Conservation (phyloP, 2,113 vertebrate genomes). For the Ophiodon elongatus region DNA sequence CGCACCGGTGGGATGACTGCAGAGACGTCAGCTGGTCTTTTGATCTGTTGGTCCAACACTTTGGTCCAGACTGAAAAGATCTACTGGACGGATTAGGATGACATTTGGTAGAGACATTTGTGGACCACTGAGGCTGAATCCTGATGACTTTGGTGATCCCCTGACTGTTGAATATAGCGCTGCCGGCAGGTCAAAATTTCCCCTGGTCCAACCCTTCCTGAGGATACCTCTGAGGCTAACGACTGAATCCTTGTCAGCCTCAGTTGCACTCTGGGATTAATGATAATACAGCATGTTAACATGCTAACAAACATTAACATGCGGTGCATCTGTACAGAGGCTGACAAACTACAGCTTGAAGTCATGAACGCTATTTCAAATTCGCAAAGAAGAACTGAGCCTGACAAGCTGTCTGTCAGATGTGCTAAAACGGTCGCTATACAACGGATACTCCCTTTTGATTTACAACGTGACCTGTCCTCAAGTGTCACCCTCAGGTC, state of each 20-base stretch:
- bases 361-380: neutral
- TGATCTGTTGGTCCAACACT: neutral
- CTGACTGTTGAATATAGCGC: neutral
- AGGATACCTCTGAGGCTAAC: neutral
- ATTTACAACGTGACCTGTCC: neutral
- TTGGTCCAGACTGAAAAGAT: neutral
- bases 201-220: neutral
- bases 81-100: neutral
- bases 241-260: neutral
- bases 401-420: neutral
- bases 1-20: neutral
- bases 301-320: constrained; percentile 38
- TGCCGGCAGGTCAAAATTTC: neutral
- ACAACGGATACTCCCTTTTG: neutral
- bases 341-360: neutral
- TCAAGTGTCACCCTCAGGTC: neutral
- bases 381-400: neutral
- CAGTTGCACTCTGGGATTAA: neutral
- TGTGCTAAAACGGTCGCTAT: neutral
- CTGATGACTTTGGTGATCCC: constrained; percentile 13
- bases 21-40: neutral
- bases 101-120: neutral
- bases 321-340: neutral
- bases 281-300: neutral
- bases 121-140: neutral